Evolutionary conservation across 2,113 vertebrate species (phyloP).

Genomic region (Podarcis raffonei): DNA sequence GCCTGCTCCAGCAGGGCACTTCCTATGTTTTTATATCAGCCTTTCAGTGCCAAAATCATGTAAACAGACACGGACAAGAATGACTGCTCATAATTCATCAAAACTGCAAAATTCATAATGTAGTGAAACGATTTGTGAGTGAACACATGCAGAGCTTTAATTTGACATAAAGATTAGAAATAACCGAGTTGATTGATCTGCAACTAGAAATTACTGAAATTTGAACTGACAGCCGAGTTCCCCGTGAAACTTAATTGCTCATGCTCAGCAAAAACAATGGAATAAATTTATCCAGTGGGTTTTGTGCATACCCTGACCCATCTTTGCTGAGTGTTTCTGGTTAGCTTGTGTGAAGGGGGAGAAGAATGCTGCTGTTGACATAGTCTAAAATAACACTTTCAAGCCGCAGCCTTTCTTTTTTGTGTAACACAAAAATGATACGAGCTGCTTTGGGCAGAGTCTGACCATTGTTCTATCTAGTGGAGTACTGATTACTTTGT

Average conservation of each 20-base stretch:
- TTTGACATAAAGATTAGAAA: neutral
- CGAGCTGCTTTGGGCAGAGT: too few species aligned
- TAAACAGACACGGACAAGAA: neutral
- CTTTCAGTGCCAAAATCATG: neutral
- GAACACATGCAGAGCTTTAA: neutral
- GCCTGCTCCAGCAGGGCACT: too few species aligned
- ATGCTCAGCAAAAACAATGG: neutral
- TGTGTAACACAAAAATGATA: neutral
- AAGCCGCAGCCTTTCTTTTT: neutral
- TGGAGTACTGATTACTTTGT: neutral
- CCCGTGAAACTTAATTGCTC: neutral
- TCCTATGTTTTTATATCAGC: neutral
- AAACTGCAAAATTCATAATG: neutral
- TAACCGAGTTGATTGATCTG: neutral
- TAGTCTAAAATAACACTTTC: neutral
- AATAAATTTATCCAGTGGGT: neutral
- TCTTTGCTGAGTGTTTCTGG: neutral
- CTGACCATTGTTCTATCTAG: neutral
- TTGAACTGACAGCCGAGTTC: neutral
- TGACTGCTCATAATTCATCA: neutral
- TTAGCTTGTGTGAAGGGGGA: neutral
- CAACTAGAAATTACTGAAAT: neutral
- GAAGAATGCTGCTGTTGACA: neutral
- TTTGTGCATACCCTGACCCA: neutral
- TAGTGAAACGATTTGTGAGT: neutral